phyloP scores from a whole-genome alignment of 2,888 invertebrate species.

The Mythimna albipuncta region DNA sequence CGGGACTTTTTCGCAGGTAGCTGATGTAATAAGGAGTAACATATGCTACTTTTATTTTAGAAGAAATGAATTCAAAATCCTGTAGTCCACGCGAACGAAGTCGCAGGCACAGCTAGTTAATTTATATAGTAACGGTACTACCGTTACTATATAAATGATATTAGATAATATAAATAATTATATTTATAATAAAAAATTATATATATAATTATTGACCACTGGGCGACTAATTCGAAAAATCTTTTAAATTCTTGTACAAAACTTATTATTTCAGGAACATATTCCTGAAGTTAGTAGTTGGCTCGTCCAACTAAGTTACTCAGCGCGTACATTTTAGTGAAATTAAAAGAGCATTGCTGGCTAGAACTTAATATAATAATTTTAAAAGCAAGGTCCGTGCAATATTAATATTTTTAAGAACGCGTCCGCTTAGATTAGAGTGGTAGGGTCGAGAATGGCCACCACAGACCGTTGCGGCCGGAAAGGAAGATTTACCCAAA shows the following conservation, averaged over 20 bases:
- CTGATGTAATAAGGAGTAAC: no score
- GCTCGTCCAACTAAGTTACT: conserved; percentile 30
- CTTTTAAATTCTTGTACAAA: not conserved
- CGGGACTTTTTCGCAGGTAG: no score
- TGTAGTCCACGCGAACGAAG: no score
- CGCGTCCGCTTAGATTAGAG: conserved; percentile 75
- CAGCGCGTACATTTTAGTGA: conserved; percentile 51
- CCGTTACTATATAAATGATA: no score
- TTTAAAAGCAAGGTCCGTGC: conserved; percentile 63
- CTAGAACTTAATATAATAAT: conserved; percentile 60
- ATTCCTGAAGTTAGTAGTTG: not conserved
- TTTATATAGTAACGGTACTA: not conserved
- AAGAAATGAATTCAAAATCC: no score
- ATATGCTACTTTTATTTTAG: no score
- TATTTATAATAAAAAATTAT: no score
- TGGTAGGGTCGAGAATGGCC: conserved; percentile 64
- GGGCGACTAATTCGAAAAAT: not conserved
- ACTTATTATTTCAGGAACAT: not conserved
- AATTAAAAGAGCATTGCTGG: conserved; percentile 51
- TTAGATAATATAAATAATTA: no score
- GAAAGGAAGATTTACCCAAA: conserved; percentile 84
- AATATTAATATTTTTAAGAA: conserved; percentile 73
- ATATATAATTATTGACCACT: not conserved
- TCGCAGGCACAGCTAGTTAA: no score
- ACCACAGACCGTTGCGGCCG: conserved; percentile 77